phyloP scores from a whole-genome alignment of 2,888 invertebrate species.

The Andrena chrysosceles region DNA sequence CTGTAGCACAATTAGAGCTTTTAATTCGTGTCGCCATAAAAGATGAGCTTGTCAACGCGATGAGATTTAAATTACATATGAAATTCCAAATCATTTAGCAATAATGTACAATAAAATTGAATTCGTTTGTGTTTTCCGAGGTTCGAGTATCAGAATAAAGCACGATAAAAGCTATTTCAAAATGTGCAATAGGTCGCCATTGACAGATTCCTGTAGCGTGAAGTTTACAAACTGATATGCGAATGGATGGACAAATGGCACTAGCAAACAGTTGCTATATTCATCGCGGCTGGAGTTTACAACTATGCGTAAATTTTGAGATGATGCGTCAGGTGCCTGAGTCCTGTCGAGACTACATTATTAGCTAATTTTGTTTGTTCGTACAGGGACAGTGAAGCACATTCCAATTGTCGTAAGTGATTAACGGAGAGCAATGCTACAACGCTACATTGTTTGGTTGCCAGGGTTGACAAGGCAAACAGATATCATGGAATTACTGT shows the following conservation, averaged over 20 bases:
- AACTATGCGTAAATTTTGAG: constrained; percentile 29
- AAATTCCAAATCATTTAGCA: no score
- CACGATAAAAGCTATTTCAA: not conserved
- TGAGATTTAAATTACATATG: no score
- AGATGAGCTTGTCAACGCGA: no score
- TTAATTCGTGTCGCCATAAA: not conserved
- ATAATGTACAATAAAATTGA: no score
- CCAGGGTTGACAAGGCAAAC: constrained; percentile 34
- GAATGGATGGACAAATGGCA: not conserved
- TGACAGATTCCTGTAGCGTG: not conserved
- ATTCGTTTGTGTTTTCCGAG: no score
- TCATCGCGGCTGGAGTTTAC: not conserved
- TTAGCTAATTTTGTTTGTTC: constrained; percentile 55
- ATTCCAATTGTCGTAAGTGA: constrained; percentile 43
- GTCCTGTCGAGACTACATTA: constrained; percentile 20
- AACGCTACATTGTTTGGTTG: constrained; percentile 43
- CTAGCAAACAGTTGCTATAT: constrained; percentile 9
- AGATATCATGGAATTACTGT: constrained; percentile 35
- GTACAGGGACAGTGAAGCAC: constrained; percentile 28
- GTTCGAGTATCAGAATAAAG: not conserved
- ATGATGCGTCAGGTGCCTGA: constrained; percentile 12
- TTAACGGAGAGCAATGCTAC: constrained; percentile 35
- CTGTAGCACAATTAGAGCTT: not conserved
- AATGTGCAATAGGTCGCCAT: no score
- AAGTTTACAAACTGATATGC: not conserved